A percentile compares a stretch with the other conserved stretches of the same genome.
Conservation (phyloP, 2,797 vertebrate species). For the Scarus forsteni region DNA sequence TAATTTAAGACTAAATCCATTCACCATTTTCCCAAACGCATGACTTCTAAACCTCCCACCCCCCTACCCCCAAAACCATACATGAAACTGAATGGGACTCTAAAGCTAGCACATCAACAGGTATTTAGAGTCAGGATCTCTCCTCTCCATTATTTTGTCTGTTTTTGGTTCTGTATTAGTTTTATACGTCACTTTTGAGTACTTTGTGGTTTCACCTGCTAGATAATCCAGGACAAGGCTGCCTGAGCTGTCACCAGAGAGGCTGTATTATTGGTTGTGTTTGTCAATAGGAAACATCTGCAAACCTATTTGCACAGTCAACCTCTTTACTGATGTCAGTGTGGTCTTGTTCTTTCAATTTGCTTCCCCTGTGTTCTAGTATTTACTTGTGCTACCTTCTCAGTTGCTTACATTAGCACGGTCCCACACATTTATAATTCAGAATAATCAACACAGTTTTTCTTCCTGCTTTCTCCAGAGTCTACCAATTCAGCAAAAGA, state of each 20-base stretch:
- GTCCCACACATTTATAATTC: not conserved
- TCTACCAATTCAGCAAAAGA: slow-evolving; percentile 90
- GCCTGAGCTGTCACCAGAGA: slow-evolving; percentile 4
- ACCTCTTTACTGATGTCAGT: slow-evolving; percentile 17
- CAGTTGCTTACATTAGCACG: not conserved
- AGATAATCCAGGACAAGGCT: slow-evolving; percentile 1
- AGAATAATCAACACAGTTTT: not conserved
- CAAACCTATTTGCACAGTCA: slow-evolving; percentile 10
- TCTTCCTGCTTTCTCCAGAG: slow-evolving; percentile 74
- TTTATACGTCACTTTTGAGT: too few species aligned
- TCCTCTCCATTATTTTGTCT: too few species aligned
- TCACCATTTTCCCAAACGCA: too few species aligned
- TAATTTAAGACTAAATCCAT: too few species aligned
- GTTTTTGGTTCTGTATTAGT: too few species aligned
- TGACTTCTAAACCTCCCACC: too few species aligned
- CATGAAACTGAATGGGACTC: too few species aligned
- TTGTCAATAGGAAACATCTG: slow-evolving; percentile 26
- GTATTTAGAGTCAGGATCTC: too few species aligned
- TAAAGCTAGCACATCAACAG: too few species aligned
- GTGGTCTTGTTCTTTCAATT: not conserved
- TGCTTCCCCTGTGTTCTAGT: slow-evolving; percentile 9
- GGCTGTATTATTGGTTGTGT: slow-evolving; percentile 20
- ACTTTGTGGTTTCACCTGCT: not conserved
- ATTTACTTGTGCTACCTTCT: slow-evolving; percentile 9
- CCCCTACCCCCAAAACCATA: too few species aligned